A percentile compares a stretch with the other conserved stretches of the same genome.
Evolutionary conservation across 1,140 invertebrate species (phyloP).

Genomic region (Asobara japonica): DNA sequence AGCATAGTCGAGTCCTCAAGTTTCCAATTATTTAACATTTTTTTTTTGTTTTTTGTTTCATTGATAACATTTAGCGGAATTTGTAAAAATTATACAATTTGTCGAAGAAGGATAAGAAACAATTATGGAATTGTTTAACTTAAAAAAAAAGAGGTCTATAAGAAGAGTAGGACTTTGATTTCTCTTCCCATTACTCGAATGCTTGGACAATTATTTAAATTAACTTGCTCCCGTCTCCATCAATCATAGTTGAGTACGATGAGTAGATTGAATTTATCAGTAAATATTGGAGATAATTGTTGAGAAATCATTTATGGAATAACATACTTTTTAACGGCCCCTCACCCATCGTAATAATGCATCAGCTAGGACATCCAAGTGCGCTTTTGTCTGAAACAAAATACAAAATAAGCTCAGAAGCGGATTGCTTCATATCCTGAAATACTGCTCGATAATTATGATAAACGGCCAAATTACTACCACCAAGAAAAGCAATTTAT

Average conservation of each 20-base stretch:
- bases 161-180: background rate
- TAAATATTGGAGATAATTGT: conserved; percentile 6
- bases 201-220: background rate
- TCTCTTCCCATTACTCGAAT: background rate
- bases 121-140: background rate
- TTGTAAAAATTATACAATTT: background rate
- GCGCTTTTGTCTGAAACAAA: conserved; percentile 89
- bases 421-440: no score
- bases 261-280: background rate
- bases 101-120: background rate
- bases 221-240: background rate
- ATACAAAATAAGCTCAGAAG: no score
- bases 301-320: conserved; percentile 4
- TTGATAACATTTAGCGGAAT: background rate
- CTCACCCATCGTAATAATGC: conserved; percentile 91
- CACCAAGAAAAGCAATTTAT: background rate
- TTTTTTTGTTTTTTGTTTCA: background rate
- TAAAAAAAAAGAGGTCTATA: background rate
- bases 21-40: no score
- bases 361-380: conserved; percentile 92
- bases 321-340: conserved; percentile 75
- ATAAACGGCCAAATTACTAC: background rate
- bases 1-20: conserved; percentile 16
- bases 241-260: background rate
- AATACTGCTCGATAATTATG: no score